Conservation (phyloP, 2,888 invertebrate genomes). For the Scaptomyza tumidula region DNA sequence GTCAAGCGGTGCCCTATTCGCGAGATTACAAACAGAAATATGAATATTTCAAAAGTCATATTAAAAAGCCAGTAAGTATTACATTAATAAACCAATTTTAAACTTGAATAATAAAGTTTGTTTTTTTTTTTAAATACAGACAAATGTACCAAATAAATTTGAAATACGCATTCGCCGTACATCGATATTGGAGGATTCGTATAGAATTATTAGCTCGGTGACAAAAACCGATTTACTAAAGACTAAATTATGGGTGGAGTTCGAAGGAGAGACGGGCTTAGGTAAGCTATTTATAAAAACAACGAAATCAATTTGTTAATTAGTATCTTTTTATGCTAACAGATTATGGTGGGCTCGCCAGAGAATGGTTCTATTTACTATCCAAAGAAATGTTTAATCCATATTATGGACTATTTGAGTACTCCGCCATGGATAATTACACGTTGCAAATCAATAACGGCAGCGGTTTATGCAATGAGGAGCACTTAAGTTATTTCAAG, state of each 20-base stretch:
- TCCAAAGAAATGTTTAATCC: constrained; percentile 99
- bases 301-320: not conserved
- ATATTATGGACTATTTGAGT: constrained; percentile 99
- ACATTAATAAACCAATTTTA: not conserved
- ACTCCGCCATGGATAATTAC: constrained; percentile 99
- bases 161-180: constrained; percentile 96
- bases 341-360: constrained; percentile 98
- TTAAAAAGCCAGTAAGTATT: constrained; percentile 94
- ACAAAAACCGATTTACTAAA: constrained; percentile 96
- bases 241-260: constrained; percentile 99
- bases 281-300: constrained; percentile 83
- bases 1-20: constrained; percentile 99
- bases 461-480: constrained; percentile 98
- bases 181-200: constrained; percentile 98
- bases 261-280: constrained; percentile 97
- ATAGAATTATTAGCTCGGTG: constrained; percentile 96
- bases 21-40: constrained; percentile 99
- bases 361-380: constrained; percentile 99
- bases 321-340: not conserved
- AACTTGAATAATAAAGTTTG: not conserved
- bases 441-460: constrained; percentile 99
- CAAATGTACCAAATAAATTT: constrained; percentile 98
- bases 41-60: constrained; percentile 98
- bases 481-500: constrained; percentile 98
- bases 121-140: constrained; percentile 86